Conservation (phyloP, 2,888 invertebrate species). For the Sminthurides aquaticus region DNA sequence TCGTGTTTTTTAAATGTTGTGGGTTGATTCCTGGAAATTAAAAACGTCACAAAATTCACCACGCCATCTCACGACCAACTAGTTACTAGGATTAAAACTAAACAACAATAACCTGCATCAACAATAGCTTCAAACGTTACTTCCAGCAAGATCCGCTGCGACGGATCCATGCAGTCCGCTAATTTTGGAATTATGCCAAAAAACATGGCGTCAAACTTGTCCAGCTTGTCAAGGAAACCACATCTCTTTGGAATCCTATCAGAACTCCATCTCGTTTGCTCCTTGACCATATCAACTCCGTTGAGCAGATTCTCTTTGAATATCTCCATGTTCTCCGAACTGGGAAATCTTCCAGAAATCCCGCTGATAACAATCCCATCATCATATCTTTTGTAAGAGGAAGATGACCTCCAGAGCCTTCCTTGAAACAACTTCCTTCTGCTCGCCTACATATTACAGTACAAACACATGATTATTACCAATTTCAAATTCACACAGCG, state of each 20-base stretch:
- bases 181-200: conserved; percentile 23
- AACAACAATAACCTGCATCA: conserved; percentile 13
- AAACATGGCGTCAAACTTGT: conserved; percentile 23
- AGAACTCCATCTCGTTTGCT: conserved; percentile 30
- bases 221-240: conserved; percentile 13
- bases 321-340: conserved; percentile 52
- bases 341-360: conserved; percentile 50
- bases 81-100: too few species aligned
- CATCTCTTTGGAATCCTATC: conserved; percentile 8
- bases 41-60: too few species aligned
- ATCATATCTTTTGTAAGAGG: neutral
- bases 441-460: neutral
- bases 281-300: conserved; percentile 53
- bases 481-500: too few species aligned
- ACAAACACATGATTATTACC: too few species aligned
- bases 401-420: neutral
- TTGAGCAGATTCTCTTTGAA: conserved; percentile 51
- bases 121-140: conserved; percentile 22
- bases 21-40: conserved; percentile 8
- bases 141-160: conserved; percentile 18
- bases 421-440: neutral
- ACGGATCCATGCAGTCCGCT: conserved; percentile 22
- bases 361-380: conserved; percentile 44
- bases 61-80: too few species aligned
- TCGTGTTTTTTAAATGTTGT: neutral